Base-by-base conservation (phyloP, 2,113 vertebrate genomes). In the Etia nguti region DNA sequence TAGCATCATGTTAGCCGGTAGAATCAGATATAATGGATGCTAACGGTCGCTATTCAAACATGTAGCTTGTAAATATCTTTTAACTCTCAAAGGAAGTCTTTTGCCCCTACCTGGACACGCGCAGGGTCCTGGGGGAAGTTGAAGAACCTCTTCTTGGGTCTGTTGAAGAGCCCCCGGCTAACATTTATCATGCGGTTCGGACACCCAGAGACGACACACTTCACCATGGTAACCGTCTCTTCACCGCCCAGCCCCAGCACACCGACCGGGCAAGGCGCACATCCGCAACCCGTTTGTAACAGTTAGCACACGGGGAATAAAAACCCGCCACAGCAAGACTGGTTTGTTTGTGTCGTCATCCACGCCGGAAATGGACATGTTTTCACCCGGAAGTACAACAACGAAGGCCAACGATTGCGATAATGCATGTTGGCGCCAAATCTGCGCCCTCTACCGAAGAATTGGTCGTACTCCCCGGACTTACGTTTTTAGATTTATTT, bases 131-230 rank as follows among this genome's bases (percentile, higher is more conserved):
- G 18, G 20, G 94, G 94, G 70, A 94, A 90, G 56, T 6, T 77
- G 84, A 94, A 94, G 91, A 94, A 94, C 79, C 91, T 87, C 81
- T 88, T 93, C 73, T 43, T 43, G 2, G 89, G 20, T 16, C 86
- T 77, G 50, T n/a, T 81, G 10, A 86, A 73, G 22, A 50, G 2
- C 3, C 77, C 85, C 13, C 82, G 89, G 80, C 36, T 48, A 1
- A 6, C 70, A 68, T 5, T 18, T 13, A 34, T 26, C 46, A 15
- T 4, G n/a, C 91, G 87, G 91, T 90, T 95, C 57, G 85, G 89
- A 89, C 94, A 95, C 8, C 92, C 92, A 2, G 94, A 89, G 8
- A 95, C 94, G 4, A 92, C 92, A 36, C 94, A 95, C 90, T 94
- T 94, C 83, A 90, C 90, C 94, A 94, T 95, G 46, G 2, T 80